Conservation (phyloP, 2,888 invertebrate genomes). For the Linnaemya tessellans region DNA sequence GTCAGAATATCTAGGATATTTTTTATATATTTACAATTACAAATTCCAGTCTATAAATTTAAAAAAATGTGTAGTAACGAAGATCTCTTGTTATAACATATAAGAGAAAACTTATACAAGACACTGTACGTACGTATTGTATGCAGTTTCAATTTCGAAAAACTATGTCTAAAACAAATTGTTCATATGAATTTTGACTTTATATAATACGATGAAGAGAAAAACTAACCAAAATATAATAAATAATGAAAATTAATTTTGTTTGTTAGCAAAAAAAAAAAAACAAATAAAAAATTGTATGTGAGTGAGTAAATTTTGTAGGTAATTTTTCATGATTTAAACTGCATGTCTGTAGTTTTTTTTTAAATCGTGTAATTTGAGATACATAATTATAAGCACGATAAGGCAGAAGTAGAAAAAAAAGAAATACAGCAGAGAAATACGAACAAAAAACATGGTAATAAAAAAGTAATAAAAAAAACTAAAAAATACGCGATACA, state of each 20-base stretch:
- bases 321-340: constrained; percentile 41
- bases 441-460: constrained; percentile 49
- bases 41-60: too few relatives aligned
- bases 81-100: too few relatives aligned
- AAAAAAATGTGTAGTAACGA: too few relatives aligned
- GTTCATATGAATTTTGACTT: constrained; percentile 45
- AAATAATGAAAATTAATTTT: constrained; percentile 48
- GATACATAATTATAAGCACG: constrained; percentile 67
- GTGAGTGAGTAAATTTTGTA: constrained; percentile 46
- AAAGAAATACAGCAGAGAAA: constrained; percentile 41
- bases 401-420: constrained; percentile 19
- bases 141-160: constrained; percentile 11
- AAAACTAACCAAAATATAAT: constrained; percentile 24
- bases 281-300: constrained; percentile 1
- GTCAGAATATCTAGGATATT: too few relatives aligned
- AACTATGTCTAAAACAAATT: constrained; percentile 56
- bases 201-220: constrained; percentile 50
- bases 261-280: constrained; percentile 27
- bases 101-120: background rate
- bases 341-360: constrained; percentile 34
- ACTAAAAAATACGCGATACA: constrained; percentile 19
- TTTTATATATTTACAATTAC: too few relatives aligned
- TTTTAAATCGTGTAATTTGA: constrained; percentile 56
- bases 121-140: background rate
- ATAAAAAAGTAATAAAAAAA: constrained; percentile 35